Evolutionary conservation across 2,888 invertebrate species (phyloP), one percentile per base, ranked within the genome.

Genomic region (Gymnosoma rotundatum): DNA sequence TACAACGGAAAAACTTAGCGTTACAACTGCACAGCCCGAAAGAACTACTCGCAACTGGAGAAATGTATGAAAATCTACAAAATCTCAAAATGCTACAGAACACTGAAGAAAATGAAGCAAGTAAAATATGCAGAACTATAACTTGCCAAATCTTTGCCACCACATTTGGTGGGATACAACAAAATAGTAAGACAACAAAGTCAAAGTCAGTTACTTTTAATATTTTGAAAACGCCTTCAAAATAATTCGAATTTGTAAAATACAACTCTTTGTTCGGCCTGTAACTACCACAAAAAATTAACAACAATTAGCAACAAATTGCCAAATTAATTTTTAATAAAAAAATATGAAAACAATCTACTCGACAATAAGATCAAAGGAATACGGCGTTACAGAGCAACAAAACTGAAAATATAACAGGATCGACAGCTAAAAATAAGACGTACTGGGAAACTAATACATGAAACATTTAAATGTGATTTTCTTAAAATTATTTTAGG

Each of bases 221-320:
- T n/a, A n/a, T n/a, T n/a, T n/a, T n/a, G n/a, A n/a, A n/a, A 38
- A 20, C 38, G 7, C 10, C 25, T 16, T 16, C 1, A 54, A 6
- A 42, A 21, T 78, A 73, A 85, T 72, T 69, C 86, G 79, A 56
- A 67, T 18, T 12, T 83, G 25, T 64, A 83, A 64, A 32, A 18
- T 36, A 74, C 67, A 64, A 32, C 50, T 84, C 87, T 83, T 87
- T 87, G 25, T 4, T 25, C 32, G 7, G 87, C 87, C 67, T 79
- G 32, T 56, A 52, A 36, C 61, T 21, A n/a, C 60, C n/a, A 63
- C 63, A 60, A 86, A 18, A 63, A 64, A 50, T 25, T n/a, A 16
- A 48, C 45, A 16, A 7, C 16, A 48, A 16, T 14, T 38, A 16
- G 54, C 21, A 12, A 61, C 16, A 48, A 48, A 48, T 14, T 10